phyloP scores from a whole-genome alignment of 2,113 vertebrate genomes.

The Bos taurus region ARS-UCD2.0 NC_037338.1:18995501-18996000 shows the following conservation, averaged over 20 bases:
- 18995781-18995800: neutral
- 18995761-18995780: neutral
- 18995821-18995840: neutral
- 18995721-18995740: neutral
- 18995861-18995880: neutral
- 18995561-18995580: neutral
- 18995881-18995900: fast-evolving
- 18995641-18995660: neutral
- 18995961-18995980: neutral
- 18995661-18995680: no score
- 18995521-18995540: neutral
- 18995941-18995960: neutral
- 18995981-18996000: neutral
- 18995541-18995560: neutral
- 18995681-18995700: neutral
- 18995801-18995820: neutral
- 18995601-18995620: neutral
- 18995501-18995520: neutral
- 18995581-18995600: neutral
- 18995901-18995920: neutral
- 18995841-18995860: neutral
- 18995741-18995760: neutral
- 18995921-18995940: neutral
- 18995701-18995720: neutral
- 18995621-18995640: neutral